These are phyloP conservation scores for Plodia interpunctella DNA, from an alignment of 1,140 invertebrate species.

Conservation along the genomic window DNA sequence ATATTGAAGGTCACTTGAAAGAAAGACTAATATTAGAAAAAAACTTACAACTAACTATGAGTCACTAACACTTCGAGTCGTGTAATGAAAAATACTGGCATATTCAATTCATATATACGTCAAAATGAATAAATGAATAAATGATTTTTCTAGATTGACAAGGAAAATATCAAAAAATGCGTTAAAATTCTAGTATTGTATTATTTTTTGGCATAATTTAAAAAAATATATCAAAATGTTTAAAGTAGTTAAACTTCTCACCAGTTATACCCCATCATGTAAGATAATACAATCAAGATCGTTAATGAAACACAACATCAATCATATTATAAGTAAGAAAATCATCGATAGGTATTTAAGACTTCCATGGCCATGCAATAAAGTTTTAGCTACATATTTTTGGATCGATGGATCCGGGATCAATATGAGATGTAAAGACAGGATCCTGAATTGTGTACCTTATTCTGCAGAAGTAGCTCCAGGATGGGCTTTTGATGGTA, in stretches of 20 bases:
- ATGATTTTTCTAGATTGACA: too few relatives aligned
- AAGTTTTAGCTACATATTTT: conserved; percentile 87
- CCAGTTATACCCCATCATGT: background rate
- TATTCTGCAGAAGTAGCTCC: conserved; percentile 86
- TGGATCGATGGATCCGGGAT: conserved; percentile 96
- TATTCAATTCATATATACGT: too few relatives aligned
- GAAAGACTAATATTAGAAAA: too few relatives aligned
- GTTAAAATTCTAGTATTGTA: background rate
- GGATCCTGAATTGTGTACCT: conserved; percentile 84
- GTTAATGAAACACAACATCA: conserved; percentile 52
- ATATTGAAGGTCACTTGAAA: too few relatives aligned
- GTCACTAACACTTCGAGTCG: too few relatives aligned
- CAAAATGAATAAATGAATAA: too few relatives aligned
- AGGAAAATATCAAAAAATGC: background rate
- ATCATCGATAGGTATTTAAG: conserved; percentile 70
- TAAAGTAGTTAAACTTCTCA: background rate
- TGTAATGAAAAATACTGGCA: too few relatives aligned
- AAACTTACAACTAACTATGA: too few relatives aligned
- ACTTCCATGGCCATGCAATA: conserved; percentile 83
- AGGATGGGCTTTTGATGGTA: conserved; percentile 97
- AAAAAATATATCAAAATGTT: background rate
- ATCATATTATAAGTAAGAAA: conserved; percentile 62
- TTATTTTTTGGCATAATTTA: conserved; percentile 24
- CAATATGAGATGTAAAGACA: conserved; percentile 88
- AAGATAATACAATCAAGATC: conserved; percentile 23